These are phyloP conservation scores for Scolopax mira DNA, from an alignment of 2,113 vertebrate species.

Conservation along the genomic window DNA sequence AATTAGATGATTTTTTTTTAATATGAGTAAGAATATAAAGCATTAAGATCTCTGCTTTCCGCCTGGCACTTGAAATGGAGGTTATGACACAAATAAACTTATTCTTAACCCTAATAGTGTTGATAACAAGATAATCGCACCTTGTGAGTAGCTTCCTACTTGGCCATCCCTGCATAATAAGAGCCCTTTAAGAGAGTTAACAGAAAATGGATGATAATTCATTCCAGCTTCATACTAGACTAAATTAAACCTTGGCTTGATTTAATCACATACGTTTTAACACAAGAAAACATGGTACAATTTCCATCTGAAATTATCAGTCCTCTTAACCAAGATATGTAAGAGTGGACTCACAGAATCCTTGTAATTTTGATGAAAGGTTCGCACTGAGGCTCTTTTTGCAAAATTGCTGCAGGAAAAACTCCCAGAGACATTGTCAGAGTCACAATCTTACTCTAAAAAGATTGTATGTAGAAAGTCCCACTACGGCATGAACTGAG, in stretches of 20 bases:
- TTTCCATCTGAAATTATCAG: neutral
- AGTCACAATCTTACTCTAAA: neutral
- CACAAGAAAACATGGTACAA: neutral
- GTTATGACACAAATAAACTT: neutral
- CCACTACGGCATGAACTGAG: neutral
- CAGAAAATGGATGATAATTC: neutral
- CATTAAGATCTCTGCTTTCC: neutral
- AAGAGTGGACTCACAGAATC: neutral
- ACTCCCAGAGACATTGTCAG: neutral
- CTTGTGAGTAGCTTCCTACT: neutral
- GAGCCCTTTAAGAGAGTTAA: neutral
- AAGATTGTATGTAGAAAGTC: neutral
- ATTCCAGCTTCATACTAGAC: neutral
- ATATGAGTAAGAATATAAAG: neutral
- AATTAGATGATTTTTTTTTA: neutral
- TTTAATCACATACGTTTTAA: neutral
- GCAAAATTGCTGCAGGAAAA: neutral
- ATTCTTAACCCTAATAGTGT: neutral
- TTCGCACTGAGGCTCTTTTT: neutral
- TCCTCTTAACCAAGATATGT: neutral
- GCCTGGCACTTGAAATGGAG: neutral
- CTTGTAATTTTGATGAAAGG: neutral
- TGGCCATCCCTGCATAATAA: neutral
- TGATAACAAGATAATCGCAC: neutral
- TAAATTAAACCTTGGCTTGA: neutral